phyloP scores from a whole-genome alignment of 2,888 invertebrate species.

The Kuschelorhynchus macadamiae region DNA sequence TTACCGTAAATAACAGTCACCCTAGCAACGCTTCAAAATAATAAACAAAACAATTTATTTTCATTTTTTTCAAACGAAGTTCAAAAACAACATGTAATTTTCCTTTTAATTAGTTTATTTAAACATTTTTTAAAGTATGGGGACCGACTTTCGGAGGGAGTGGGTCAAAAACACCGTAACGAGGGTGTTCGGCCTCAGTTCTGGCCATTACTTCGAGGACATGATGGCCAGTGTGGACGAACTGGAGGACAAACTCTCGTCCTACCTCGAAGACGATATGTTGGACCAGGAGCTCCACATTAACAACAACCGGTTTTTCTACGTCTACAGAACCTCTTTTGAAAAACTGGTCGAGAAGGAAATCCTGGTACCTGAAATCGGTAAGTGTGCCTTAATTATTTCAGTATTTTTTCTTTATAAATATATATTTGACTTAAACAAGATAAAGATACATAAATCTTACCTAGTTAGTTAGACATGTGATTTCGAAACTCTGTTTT shows the following conservation, averaged over 20 bases:
- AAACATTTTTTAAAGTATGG: slow-evolving; percentile 28
- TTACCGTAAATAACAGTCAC: background rate
- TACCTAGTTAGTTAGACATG: too few species aligned
- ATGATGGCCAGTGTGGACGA: slow-evolving; percentile 73
- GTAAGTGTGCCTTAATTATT: slow-evolving; percentile 69
- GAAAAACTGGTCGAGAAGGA: slow-evolving; percentile 83
- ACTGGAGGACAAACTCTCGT: slow-evolving; percentile 70
- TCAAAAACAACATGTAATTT: slow-evolving; percentile 14
- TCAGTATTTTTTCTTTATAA: background rate
- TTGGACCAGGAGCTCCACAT: slow-evolving; percentile 70
- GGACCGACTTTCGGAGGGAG: slow-evolving; percentile 73
- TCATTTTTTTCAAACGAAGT: slow-evolving; percentile 15
- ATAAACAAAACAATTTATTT: slow-evolving; percentile 9
- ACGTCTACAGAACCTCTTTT: slow-evolving; percentile 78
- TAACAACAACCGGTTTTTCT: slow-evolving; percentile 75
- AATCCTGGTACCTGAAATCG: slow-evolving; percentile 80
- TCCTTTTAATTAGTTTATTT: slow-evolving; percentile 18
- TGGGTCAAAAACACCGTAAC: slow-evolving; percentile 81
- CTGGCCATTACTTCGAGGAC: slow-evolving; percentile 73
- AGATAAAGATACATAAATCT: too few species aligned
- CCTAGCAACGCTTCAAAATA: slow-evolving; percentile 8
- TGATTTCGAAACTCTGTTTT: too few species aligned
- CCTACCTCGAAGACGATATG: slow-evolving; percentile 72
- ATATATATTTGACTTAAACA: too few species aligned
- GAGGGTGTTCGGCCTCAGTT: slow-evolving; percentile 73